Evolutionary conservation across 2,113 vertebrate genomes (phyloP), one percentile per base, ranked within the genome.

Genomic region (Acanthochromis polyacanthus): DNA sequence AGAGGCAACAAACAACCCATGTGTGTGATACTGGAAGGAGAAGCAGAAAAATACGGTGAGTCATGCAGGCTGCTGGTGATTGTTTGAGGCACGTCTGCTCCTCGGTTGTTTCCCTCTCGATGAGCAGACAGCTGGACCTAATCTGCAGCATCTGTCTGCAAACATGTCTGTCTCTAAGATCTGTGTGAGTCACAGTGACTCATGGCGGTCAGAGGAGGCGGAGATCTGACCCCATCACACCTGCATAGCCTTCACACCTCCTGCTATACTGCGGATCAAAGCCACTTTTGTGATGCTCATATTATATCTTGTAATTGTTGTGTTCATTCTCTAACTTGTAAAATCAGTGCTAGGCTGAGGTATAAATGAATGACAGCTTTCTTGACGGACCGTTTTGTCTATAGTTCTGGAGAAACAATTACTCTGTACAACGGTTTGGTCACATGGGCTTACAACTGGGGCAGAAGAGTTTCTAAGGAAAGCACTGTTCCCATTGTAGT

Each of bases 401-500:
- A 46, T 67, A 59, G 64, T 70, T 52, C 66, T 79, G 58, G 60
- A 60, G 82, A 85, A 73, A 93, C 89, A 92, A 89, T 91, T 84
- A 75, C 76, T 84, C 78, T 85, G 43, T 92, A 86, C 89, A 84
- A 82, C 78, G 71, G 81, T 71, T 73, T 72, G 80, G 89, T 93
- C 91, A 93, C 90, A 84, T 93, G 90, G 85, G 78, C 69, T 84
- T 72, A 75, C 64, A 92, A 91, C 78, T 93, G 83, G 93, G 91
- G 74, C 91, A 92, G 79, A 57, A 79, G 86, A 68, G 76, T 89
- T 91, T 91, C 86, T 92, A 88, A 90, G 90, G 90, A 90, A 89
- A 83, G 89, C 90, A 85, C 84, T 90, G 91, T 91, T 91, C 86
- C 32, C 73, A 92, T 91, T 94, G 92, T 91, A 88, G 87, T 92